A percentile compares a stretch with the other conserved stretches of the same genome.
These are phyloP conservation scores for Oscheius sp. DNA, from an alignment of 2,888 invertebrate genomes.

Conservation along the genomic window DNA sequence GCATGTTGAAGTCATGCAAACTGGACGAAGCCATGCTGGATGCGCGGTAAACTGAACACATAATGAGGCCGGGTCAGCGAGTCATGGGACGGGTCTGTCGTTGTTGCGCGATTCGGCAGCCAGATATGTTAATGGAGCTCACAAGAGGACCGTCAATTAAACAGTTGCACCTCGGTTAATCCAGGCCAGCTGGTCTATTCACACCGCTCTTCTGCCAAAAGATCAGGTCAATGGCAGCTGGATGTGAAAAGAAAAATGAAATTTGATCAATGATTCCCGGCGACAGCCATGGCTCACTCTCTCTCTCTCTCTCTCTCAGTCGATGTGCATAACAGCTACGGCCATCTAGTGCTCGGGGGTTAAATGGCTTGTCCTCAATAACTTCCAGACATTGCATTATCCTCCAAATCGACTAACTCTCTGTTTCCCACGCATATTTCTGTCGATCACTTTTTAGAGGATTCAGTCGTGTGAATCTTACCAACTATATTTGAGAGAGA, in stretches of 20 bases:
- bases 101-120: slow-evolving; percentile 19
- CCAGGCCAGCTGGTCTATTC: background rate
- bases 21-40: slow-evolving; percentile 7
- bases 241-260: background rate
- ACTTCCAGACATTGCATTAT: background rate
- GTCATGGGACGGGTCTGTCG: slow-evolving; percentile 19
- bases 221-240: background rate
- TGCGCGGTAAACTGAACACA: slow-evolving; percentile 19
- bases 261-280: slow-evolving; percentile 6
- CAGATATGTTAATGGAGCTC: slow-evolving; percentile 20
- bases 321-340: slow-evolving; percentile 24
- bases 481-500: too few species aligned
- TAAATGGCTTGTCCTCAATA: slow-evolving; percentile 20
- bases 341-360: slow-evolving; percentile 10
- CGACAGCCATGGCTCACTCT: background rate
- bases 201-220: background rate
- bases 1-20: background rate
- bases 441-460: background rate
- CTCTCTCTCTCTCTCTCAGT: background rate
- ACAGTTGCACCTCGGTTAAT: too few species aligned
- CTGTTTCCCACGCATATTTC: too few species aligned
- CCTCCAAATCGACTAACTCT: background rate
- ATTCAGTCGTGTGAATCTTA: slow-evolving; percentile 6
- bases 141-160: too few species aligned
- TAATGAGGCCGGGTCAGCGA: slow-evolving; percentile 28